phyloP scores from a whole-genome alignment of 2,113 vertebrate genomes.

The Melanocharis versteri region DNA sequence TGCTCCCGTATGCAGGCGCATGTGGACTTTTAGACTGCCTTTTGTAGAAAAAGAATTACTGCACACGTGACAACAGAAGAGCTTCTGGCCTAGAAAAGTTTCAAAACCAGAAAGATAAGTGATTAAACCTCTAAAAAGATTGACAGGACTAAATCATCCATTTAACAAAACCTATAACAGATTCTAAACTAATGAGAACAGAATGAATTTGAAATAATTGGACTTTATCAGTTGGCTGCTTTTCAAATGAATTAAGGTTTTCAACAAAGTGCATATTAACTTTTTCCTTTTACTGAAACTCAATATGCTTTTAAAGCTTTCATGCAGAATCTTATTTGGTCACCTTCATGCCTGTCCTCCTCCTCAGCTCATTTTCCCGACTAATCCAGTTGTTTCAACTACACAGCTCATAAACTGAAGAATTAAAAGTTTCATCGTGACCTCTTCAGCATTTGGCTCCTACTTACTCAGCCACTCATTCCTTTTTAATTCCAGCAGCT shows the following conservation, averaged over 20 bases:
- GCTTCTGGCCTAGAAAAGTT: slow-evolving; percentile 87
- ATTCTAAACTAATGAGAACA: not conserved
- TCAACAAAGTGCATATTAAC: not conserved
- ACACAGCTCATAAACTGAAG: not conserved
- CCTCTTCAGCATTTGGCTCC: not conserved
- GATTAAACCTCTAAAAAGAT: not conserved
- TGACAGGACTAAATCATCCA: not conserved
- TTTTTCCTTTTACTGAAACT: not conserved
- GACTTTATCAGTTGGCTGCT: not conserved
- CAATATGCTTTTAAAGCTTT: not conserved
- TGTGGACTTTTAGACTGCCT: slow-evolving; percentile 98
- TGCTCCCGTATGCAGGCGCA: slow-evolving; percentile 96
- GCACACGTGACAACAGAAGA: slow-evolving; percentile 97
- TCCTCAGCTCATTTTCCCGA: not conserved
- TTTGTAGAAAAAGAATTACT: slow-evolving; percentile 98
- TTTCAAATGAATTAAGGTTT: not conserved
- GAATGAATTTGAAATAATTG: not conserved
- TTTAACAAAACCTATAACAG: not conserved
- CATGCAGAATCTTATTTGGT: not conserved
- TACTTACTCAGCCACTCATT: not conserved
- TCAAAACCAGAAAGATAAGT: not conserved
- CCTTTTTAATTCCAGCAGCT: not conserved
- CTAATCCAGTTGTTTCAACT: not conserved
- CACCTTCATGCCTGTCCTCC: not conserved
- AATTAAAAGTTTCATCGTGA: not conserved